Evolutionary conservation across 2,888 invertebrate species (phyloP), one percentile per base, ranked within the genome.

Genomic region (Brassicogethes aeneus): DNA sequence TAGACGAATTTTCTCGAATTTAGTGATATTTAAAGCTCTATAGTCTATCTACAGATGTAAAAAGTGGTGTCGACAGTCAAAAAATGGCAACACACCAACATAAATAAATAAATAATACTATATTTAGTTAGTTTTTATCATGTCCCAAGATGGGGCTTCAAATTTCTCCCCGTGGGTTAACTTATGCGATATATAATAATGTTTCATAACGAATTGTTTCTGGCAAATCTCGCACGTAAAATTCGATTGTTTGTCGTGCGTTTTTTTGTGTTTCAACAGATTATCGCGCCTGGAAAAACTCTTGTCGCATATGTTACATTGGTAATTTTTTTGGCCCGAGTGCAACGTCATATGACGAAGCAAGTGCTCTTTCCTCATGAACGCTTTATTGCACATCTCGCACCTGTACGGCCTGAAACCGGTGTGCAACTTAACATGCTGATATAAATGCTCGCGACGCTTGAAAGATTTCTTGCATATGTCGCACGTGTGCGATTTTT

Each of bases 361-460:
- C 37, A 82, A 59, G 59, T 82, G 82, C 56, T 82, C 82, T 51
- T 82, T 82, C 2, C 82, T 71, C 55, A 79, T 79, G 56, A 82
- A 82, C 1, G 79, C 73, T 55, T 82, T 81, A 34, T 75, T 71
- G 56, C 82, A 82, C 30, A 77, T 73, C 1, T 72, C 71, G 48
- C 82, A 82, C 15, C 74, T 76, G 53, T 79, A 82, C 0, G 82
- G 82, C 34, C 82, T 69, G 45, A 80, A 71, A 3, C 81, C 81
- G 0, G 77, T 76, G 52, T 82, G 82, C 1, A 80, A 61, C 55
- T 81, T 81, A 1, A 77, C 68, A 53, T 82, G 82, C 48, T 82
- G 82, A 43, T 77, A 78, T 1, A 82, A 65, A 56, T 82, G 81
- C 55, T 82, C 82, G 57, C 80, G 77, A 48, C 82, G 70, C 56